phyloP scores from a whole-genome alignment of 2,888 invertebrate species.

The Harpalus rufipes region DNA sequence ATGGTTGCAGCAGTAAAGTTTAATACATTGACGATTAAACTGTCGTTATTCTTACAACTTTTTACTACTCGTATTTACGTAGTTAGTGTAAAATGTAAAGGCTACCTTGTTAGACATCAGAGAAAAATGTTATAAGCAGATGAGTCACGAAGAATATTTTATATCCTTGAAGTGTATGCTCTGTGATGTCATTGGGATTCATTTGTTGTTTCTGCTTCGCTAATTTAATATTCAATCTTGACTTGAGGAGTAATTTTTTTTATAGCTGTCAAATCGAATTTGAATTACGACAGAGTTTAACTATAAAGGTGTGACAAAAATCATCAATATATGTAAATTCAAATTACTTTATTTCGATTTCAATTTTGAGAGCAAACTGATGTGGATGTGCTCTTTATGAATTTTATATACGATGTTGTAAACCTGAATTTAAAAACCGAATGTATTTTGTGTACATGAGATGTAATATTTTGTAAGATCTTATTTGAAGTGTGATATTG shows the following conservation, averaged over 20 bases:
- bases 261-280: not conserved
- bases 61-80: not conserved
- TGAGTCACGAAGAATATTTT: not conserved
- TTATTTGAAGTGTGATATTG: no score
- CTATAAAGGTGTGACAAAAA: no score
- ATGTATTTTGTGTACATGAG: no score
- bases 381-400: no score
- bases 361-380: no score
- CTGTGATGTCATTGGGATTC: not conserved
- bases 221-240: conserved; percentile 1
- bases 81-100: not conserved
- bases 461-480: no score
- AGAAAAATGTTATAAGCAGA: not conserved
- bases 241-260: not conserved
- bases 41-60: not conserved
- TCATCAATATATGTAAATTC: no score
- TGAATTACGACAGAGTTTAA: not conserved
- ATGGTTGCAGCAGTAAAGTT: not conserved
- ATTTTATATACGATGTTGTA: no score
- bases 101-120: not conserved
- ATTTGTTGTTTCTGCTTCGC: not conserved
- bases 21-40: not conserved
- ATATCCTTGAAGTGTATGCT: not conserved
- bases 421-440: no score
- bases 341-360: no score